phyloP scores from a whole-genome alignment of 2,888 invertebrate genomes.

The Zele albiditarsus region DNA sequence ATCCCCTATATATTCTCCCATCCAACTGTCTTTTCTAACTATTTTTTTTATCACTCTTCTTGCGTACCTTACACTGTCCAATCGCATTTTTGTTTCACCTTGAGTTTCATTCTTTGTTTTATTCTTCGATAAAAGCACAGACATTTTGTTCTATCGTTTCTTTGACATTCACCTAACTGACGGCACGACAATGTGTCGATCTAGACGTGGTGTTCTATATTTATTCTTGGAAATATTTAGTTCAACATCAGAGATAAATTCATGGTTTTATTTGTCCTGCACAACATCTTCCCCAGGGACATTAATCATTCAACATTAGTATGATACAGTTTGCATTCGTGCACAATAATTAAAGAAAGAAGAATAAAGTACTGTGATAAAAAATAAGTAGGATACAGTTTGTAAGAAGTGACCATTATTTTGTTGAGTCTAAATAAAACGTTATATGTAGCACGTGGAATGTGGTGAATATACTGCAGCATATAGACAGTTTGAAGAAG shows the following conservation, averaged over 20 bases:
- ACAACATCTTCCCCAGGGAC: too few species aligned
- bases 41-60: slow-evolving; percentile 15
- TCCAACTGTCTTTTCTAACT: slow-evolving; percentile 18
- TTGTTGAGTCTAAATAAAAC: too few species aligned
- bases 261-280: too few species aligned
- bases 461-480: too few species aligned
- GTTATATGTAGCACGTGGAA: too few species aligned
- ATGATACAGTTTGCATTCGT: too few species aligned
- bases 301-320: too few species aligned
- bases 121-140: background rate
- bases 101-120: background rate
- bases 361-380: too few species aligned
- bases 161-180: background rate
- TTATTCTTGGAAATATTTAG: background rate
- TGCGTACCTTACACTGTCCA: background rate
- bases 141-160: background rate
- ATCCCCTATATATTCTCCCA: slow-evolving; percentile 16
- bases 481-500: too few species aligned
- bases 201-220: background rate
- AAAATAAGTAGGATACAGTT: too few species aligned
- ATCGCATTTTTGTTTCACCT: background rate
- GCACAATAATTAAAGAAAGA: too few species aligned
- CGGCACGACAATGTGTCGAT: background rate
- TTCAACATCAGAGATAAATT: background rate
- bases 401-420: too few species aligned